Conservation (phyloP, 2,888 invertebrate genomes). For the Yponomeuta malinellus region DNA sequence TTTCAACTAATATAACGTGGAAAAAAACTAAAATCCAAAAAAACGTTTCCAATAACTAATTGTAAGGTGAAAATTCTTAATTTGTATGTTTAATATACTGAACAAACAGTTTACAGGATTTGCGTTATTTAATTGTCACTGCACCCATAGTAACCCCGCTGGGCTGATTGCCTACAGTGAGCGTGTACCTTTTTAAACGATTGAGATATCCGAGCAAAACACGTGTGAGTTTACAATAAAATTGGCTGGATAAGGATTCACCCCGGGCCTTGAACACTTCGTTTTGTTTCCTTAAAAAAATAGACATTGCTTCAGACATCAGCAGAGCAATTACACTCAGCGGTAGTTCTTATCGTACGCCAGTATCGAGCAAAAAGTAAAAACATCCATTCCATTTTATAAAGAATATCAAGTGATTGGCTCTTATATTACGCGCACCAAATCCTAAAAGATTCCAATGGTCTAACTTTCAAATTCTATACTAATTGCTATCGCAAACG, state of each 20-base stretch:
- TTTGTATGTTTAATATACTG: neutral
- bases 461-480: too few relatives aligned
- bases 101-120: neutral
- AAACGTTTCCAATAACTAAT: too few relatives aligned
- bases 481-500: too few relatives aligned
- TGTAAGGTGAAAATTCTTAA: neutral
- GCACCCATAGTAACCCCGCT: neutral
- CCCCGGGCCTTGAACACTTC: neutral
- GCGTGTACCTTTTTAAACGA: neutral
- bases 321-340: too few relatives aligned
- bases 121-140: neutral
- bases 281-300: neutral
- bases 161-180: conserved; percentile 32
- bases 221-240: neutral
- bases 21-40: too few relatives aligned
- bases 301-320: too few relatives aligned
- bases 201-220: conserved; percentile 5
- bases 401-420: neutral
- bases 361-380: too few relatives aligned
- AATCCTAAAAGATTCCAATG: too few relatives aligned
- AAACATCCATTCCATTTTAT: too few relatives aligned
- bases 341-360: too few relatives aligned
- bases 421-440: too few relatives aligned
- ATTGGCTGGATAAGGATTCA: neutral
- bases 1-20: too few relatives aligned